Evolutionary conservation across 2,797 vertebrate genomes (phyloP), one percentile per base, ranked within the genome.

Genomic region (Danio albolineatus): DNA sequence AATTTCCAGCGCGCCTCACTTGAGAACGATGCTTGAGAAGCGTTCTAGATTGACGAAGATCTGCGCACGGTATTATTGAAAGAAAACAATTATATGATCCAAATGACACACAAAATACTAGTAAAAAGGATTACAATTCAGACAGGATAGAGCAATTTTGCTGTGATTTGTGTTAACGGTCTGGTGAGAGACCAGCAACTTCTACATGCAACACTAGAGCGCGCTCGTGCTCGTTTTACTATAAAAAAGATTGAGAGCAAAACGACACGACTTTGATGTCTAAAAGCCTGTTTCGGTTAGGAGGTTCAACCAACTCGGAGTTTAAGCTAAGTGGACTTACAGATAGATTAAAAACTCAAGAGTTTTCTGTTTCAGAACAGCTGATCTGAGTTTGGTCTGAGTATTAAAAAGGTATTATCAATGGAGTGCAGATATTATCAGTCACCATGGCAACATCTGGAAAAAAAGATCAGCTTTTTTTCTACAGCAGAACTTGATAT

Each of bases 161-260:
- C 17, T 44, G 53, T 46, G 0, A 57, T 28, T 28, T 76, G 4
- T 28, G 13, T 13, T 12, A 4, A 36, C 0, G 5, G 4, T 19
- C 16, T 43, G 6, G 5, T 28, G 12, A 21, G 36, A 53, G 53
- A 17, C 3, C 6, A 21, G 3, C 13, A 17, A 36, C 19, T 14
- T 64, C 46, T 28, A 7, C 43, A 5, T 16, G 51, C 14, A 76
- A 60, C 75, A 61, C 76, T 78, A 78, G 76, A 61, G 65, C 8
- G 56, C 76, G 76, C 65, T 28, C 21, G 5, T 70, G 64, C n/a
- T 49, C 5, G 1, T 41, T 49, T 69, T 59, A 53, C n/a, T 28
- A 4, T 12, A 2, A 48, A 61, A 9, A 12, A 6, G 6, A 16
- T 10, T 17, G 39, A 28, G 6, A 28, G 53, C 6, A 17, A 38